A percentile compares a stretch with the other conserved stretches of the same genome.
Evolutionary conservation across 2,888 invertebrate species (phyloP).

Genomic region (Mesoligia furuncula): DNA sequence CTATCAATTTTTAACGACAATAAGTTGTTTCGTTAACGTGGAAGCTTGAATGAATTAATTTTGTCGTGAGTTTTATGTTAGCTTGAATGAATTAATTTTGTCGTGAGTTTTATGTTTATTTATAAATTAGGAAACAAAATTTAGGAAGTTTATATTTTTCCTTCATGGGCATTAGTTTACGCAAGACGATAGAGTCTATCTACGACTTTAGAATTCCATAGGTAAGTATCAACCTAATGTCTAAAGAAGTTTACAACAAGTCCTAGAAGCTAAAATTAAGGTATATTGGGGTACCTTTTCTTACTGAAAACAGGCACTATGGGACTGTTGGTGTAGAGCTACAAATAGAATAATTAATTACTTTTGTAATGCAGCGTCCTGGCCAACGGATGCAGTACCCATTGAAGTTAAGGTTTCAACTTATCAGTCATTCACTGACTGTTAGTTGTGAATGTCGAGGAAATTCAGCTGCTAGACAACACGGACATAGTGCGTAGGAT

Average conservation of each 20-base stretch:
- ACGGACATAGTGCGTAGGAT: too few relatives aligned
- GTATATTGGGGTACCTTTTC: neutral
- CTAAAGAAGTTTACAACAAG: too few relatives aligned
- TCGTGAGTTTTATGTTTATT: neutral
- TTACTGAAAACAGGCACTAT: neutral
- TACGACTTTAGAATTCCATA: neutral
- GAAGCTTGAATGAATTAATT: neutral
- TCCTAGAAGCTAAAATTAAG: neutral
- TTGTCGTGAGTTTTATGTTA: neutral
- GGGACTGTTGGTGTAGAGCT: neutral
- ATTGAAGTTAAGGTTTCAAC: neutral
- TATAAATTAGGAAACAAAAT: neutral
- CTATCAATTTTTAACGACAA: conserved; percentile 14
- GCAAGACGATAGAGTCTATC: neutral
- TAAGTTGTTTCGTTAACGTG: neutral
- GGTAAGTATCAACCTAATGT: neutral
- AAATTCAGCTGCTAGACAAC: too few relatives aligned
- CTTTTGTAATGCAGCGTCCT: neutral
- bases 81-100: too few relatives aligned
- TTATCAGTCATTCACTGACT: neutral
- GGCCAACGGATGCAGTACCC: neutral
- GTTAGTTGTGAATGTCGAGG: too few relatives aligned
- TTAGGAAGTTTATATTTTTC: neutral
- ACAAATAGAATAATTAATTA: neutral
- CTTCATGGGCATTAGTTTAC: too few relatives aligned